These are phyloP conservation scores for Listronotus bonariensis DNA, from an alignment of 1,140 invertebrate species.

Conservation along the genomic window DNA sequence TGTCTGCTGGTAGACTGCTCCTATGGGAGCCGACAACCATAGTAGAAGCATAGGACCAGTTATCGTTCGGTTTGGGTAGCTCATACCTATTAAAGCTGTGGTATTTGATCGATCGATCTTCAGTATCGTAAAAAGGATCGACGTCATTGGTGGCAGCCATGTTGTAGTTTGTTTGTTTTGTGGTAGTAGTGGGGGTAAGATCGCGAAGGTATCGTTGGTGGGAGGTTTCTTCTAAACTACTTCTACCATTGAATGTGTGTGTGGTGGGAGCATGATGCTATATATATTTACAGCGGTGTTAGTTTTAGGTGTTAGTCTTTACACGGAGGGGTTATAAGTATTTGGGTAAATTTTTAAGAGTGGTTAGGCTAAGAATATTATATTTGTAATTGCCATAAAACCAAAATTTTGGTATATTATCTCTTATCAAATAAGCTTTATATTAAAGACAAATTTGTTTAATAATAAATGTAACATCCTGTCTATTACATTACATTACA, in stretches of 20 bases:
- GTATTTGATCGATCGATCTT: conserved; percentile 39
- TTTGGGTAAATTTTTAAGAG: background rate
- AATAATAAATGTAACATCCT: no score
- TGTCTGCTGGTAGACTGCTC: conserved; percentile 39
- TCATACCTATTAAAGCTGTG: conserved; percentile 48
- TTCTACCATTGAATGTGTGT: conserved; percentile 55
- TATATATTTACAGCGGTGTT: conserved; percentile 53
- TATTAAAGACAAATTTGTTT: no score
- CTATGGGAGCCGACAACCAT: conserved; percentile 34
- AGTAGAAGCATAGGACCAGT: conserved; percentile 46
- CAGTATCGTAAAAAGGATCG: conserved; percentile 2
- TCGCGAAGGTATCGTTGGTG: conserved; percentile 13
- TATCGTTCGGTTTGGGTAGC: conserved; percentile 41
- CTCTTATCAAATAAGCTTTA: no score
- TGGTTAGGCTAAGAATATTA: conserved; percentile 8
- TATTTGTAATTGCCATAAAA: background rate
- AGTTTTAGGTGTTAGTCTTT: conserved; percentile 33
- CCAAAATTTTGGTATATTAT: no score
- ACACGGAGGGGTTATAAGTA: conserved; percentile 5
- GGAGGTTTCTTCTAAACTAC: conserved; percentile 49
- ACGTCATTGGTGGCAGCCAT: conserved; percentile 14
- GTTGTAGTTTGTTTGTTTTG: conserved; percentile 30
- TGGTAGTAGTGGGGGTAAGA: conserved; percentile 7
- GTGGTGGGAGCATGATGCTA: conserved; percentile 48
- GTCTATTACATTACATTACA: no score